A percentile compares a stretch with the other conserved stretches of the same genome.
Evolutionary conservation across 2,113 vertebrate species (phyloP).

Genomic region (Chloebia gouldiae): DNA sequence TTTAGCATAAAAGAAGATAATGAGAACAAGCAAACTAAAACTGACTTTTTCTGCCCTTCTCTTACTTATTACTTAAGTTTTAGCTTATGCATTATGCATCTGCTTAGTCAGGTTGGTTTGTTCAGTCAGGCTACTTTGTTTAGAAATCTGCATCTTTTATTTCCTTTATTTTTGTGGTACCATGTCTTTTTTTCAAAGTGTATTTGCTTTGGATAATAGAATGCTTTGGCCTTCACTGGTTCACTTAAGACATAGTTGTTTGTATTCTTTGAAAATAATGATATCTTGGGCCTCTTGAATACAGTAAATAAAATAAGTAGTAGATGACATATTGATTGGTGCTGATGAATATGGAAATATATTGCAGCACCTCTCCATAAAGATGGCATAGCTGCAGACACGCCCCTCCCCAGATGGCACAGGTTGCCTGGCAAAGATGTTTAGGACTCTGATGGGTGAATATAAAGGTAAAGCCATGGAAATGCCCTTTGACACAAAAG

Average conservation of each 20-base stretch:
- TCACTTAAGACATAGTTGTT: neutral
- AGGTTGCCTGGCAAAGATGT: neutral
- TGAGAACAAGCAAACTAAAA: neutral
- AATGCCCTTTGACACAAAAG: neutral
- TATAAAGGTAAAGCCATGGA: neutral
- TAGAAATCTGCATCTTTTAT: neutral
- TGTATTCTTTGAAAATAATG: neutral
- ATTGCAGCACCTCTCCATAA: neutral
- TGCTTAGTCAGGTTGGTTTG: neutral
- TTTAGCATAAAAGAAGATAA: neutral
- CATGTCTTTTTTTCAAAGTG: neutral
- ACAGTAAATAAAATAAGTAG: neutral
- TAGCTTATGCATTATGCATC: neutral
- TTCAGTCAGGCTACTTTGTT: neutral
- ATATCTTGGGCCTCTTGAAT: neutral
- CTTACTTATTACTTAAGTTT: neutral
- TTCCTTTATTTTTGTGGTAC: neutral
- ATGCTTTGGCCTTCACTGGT: fast-evolving
- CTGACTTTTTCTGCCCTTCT: neutral
- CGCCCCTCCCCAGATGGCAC: neutral
- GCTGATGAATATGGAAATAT: neutral
- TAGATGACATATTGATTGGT: neutral
- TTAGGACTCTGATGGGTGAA: neutral
- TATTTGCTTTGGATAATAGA: slow-evolving; percentile 24
- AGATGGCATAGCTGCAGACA: neutral